Evolutionary conservation across 2,797 vertebrate genomes (phyloP), one percentile per base, ranked within the genome.

Genomic region (Lagorchestes hirsutus): DNA sequence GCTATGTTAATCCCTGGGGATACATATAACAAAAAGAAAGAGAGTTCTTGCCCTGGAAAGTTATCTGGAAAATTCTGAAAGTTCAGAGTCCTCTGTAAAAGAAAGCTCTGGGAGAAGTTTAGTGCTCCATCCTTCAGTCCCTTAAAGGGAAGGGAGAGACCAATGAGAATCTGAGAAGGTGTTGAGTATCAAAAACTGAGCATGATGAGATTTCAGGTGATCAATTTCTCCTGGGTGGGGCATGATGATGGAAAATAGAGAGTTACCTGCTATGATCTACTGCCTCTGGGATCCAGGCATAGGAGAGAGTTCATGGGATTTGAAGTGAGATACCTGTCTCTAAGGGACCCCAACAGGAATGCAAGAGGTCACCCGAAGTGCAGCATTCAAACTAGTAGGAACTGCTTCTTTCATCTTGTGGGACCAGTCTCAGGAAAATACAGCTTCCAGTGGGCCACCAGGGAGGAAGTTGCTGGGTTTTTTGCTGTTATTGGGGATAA

Each of bases 1-100:
- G 29, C 28, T 90, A 95, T 92, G 90, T 34, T 4, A n/a, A 97
- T 31, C 22, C 55, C 90, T 96, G 56, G 90, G 24, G 91, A 91
- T 54, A 94, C 55, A 93, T 22, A 46, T 46, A 82, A 46, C 6
- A 46, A 40, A 82, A 82, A 46, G 28, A 82, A 82, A 82, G 18
- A 82, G 5, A 40, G 22, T 40, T 82, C 9, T 22, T 46, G n/a
- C 18, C 62, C 31, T 29, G 28, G 24, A 28, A 57, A 57, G 56
- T 27, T 57, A 57, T 12, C 59, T 40, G 62, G 34, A 40, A 46
- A 82, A 8, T 82, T 82, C 67, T 82, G 67, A 24, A 46, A 82
- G n/a, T 10, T 46, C 67, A 24, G n/a, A 40, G 40, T 40, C 62
- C 16, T 82, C 67, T 29, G 46, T 24, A 82, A 24, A 46, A n/a